These are phyloP conservation scores for Tragelaphus eurycerus DNA, from an alignment of 2,797 vertebrate species.

Conservation along the genomic window DNA sequence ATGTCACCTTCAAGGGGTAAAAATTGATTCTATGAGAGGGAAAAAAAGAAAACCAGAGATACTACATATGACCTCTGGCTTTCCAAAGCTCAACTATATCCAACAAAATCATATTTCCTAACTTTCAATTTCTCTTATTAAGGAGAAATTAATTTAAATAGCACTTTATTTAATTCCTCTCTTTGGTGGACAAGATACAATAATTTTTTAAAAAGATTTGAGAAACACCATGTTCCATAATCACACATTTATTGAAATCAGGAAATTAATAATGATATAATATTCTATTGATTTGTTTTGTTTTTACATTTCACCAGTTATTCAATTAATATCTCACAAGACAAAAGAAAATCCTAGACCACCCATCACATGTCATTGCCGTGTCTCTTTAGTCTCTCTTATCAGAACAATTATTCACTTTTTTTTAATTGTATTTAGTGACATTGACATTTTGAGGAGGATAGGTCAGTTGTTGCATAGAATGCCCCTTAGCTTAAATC, in stretches of 20 bases:
- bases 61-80: neutral
- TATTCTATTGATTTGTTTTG: neutral
- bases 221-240: neutral
- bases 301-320: neutral
- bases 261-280: neutral
- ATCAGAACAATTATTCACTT: neutral
- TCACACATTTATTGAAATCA: conserved; percentile 9
- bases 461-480: neutral
- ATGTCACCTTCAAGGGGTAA: neutral
- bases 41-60: neutral
- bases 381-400: neutral
- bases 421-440: neutral
- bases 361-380: neutral
- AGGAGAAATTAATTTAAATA: neutral
- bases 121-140: neutral
- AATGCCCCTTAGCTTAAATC: neutral
- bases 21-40: neutral
- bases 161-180: neutral
- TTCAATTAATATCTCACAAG: neutral
- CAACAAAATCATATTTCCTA: neutral
- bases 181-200: neutral
- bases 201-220: neutral
- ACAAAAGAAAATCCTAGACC: neutral
- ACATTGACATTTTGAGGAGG: neutral
- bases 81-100: neutral